phyloP scores from a whole-genome alignment of 1,140 invertebrate species.

The Agrilus planipennis region DNA sequence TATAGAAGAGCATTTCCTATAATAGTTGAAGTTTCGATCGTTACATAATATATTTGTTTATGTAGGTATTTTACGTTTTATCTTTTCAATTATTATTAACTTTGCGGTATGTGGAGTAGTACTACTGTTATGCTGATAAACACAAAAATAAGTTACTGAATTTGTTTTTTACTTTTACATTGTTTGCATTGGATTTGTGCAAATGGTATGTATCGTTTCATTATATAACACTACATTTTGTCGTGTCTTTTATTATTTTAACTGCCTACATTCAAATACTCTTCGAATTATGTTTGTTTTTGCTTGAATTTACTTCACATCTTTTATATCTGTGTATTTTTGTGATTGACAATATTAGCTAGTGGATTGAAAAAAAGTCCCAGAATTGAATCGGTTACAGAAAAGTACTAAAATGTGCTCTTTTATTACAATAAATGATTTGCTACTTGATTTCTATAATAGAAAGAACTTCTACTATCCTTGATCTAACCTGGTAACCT shows the following conservation, averaged over 20 bases:
- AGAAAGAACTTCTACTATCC: too few relatives aligned
- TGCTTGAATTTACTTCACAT: not conserved
- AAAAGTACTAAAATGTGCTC: constrained; percentile 28
- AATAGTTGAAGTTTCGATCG: too few relatives aligned
- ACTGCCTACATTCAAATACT: constrained; percentile 9
- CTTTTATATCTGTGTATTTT: not conserved
- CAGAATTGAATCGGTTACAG: constrained; percentile 29
- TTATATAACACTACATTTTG: constrained; percentile 15
- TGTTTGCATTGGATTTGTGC: constrained; percentile 33
- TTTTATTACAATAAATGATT: too few relatives aligned
- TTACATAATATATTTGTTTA: too few relatives aligned
- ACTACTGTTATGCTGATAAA: too few relatives aligned
- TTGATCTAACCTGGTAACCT: too few relatives aligned
- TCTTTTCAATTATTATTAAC: too few relatives aligned
- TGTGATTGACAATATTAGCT: constrained; percentile 15
- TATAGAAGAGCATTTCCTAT: too few relatives aligned
- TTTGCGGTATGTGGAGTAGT: too few relatives aligned
- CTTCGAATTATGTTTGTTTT: constrained; percentile 9
- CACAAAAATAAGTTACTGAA: too few relatives aligned
- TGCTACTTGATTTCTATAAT: too few relatives aligned
- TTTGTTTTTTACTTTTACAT: constrained; percentile 32
- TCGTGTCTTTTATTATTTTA: constrained; percentile 9
- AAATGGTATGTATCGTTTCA: constrained; percentile 32
- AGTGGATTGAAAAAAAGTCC: constrained; percentile 29
- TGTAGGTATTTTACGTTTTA: too few relatives aligned